These are phyloP conservation scores for Cynocephalus volans DNA, from an alignment of 2,113 vertebrate species.

Conservation along the genomic window DNA sequence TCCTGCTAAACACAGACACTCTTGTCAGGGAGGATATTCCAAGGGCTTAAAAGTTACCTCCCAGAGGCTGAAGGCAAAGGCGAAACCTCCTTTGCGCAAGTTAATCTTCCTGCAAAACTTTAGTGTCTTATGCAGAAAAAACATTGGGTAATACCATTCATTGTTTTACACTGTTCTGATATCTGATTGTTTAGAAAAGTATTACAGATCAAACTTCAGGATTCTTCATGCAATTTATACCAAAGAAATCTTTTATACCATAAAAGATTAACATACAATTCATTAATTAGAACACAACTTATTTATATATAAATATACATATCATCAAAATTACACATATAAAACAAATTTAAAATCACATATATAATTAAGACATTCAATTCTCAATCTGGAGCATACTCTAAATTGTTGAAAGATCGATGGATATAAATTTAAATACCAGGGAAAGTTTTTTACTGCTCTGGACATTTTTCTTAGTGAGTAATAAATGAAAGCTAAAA, in stretches of 20 bases:
- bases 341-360: not conserved
- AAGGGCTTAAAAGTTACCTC: not conserved
- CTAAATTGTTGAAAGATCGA: not conserved
- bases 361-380: not conserved
- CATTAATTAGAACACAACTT: not conserved
- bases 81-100: not conserved
- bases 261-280: not conserved
- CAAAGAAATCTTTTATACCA: too few species aligned
- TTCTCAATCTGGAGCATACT: not conserved
- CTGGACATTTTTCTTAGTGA: not conserved
- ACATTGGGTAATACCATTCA: not conserved
- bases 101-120: not conserved
- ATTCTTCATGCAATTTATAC: not conserved
- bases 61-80: not conserved
- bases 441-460: not conserved
- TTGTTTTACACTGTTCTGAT: not conserved
- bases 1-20: not conserved
- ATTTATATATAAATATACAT: not conserved
- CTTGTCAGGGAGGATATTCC: not conserved
- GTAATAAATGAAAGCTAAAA: conserved; percentile 45
- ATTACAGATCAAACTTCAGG: not conserved
- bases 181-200: not conserved
- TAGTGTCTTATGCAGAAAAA: not conserved
- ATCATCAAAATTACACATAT: not conserved
- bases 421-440: conserved; percentile 36